A percentile compares a stretch with the other conserved stretches of the same genome.
phyloP scores from a whole-genome alignment of 2,113 vertebrate genomes.

The Taurulus bubalis region DNA sequence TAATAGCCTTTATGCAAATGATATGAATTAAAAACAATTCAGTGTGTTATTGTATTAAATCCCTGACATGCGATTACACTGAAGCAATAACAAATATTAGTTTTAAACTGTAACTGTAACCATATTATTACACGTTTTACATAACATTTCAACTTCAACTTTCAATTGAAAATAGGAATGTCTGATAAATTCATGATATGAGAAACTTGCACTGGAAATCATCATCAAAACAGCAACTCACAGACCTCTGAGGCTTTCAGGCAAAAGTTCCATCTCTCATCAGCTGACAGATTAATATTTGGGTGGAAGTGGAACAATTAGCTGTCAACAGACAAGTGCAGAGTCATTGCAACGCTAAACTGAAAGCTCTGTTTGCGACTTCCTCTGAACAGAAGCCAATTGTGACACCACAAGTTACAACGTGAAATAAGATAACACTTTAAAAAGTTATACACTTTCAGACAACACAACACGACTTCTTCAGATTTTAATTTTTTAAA shows the following conservation, averaged over 20 bases:
- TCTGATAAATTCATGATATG: background rate
- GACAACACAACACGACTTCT: background rate
- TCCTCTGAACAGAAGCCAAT: background rate
- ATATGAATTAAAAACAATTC: background rate
- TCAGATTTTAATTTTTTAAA: background rate
- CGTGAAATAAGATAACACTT: no score
- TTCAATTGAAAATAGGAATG: background rate
- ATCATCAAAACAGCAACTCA: background rate
- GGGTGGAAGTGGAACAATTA: background rate
- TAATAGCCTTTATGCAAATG: background rate
- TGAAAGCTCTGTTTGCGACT: background rate
- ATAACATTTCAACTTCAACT: background rate
- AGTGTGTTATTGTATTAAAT: background rate
- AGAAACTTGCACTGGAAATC: background rate
- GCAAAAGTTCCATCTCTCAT: constrained; percentile 31
- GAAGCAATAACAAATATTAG: background rate
- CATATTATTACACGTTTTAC: no score
- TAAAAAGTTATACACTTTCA: background rate
- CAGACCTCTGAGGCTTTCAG: constrained; percentile 21
- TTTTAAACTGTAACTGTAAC: background rate
- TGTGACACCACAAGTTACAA: background rate
- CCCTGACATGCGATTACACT: background rate
- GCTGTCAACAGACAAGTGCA: background rate
- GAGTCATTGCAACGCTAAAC: background rate
- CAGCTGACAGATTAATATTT: background rate